Conservation (phyloP, 1,140 invertebrate species). For the Eumeta japonica region DNA sequence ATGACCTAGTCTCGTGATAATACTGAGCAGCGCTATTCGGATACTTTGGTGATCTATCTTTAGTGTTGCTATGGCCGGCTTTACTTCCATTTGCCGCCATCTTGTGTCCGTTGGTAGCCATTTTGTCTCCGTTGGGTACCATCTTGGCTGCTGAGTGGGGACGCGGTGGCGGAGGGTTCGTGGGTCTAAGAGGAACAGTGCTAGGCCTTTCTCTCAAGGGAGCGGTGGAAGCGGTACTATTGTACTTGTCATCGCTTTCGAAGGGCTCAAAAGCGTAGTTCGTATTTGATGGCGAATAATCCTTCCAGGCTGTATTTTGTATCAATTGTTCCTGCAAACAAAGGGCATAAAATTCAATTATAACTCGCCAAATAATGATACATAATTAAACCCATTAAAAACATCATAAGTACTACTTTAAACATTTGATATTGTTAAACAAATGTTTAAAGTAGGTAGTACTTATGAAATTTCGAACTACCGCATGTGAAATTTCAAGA, state of each 20-base stretch:
- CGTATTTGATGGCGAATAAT: constrained; percentile 78
- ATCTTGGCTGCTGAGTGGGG: constrained; percentile 24
- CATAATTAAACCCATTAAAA: no score
- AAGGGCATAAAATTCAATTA: no score
- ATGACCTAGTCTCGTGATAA: constrained; percentile 61
- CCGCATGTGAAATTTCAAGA: no score
- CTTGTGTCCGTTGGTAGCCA: constrained; percentile 39
- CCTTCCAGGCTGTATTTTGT: constrained; percentile 81
- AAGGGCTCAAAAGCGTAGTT: constrained; percentile 87
- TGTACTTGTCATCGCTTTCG: constrained; percentile 71
- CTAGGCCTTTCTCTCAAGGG: constrained; percentile 8
- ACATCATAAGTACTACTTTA: neutral
- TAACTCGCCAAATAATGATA: no score
- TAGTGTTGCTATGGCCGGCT: constrained; percentile 39
- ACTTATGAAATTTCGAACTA: no score
- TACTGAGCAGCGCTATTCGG: constrained; percentile 50
- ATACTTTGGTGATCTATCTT: constrained; percentile 25
- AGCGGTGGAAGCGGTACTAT: constrained; percentile 41
- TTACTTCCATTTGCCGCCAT: constrained; percentile 34
- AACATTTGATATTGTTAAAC: no score
- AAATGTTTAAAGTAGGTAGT: no score
- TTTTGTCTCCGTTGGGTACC: constrained; percentile 28
- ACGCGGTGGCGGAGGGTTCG: constrained; percentile 40
- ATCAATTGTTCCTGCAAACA: constrained; percentile 75
- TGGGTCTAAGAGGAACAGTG: constrained; percentile 22